Base-by-base conservation (phyloP, 2,797 vertebrate species). In the Muscicapa striata region DNA sequence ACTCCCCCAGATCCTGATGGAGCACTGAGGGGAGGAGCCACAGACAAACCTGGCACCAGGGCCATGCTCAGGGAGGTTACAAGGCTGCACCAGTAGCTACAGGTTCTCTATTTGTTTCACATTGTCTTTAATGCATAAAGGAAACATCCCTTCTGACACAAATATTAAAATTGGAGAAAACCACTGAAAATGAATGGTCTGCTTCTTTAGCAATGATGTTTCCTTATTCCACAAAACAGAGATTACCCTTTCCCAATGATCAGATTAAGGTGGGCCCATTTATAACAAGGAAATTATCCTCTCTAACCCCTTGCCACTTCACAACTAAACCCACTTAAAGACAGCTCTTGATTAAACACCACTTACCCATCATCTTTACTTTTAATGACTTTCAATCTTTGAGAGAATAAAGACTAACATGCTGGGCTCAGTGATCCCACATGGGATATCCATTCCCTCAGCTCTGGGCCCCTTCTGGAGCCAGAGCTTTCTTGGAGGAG, bases 301-400 rank as follows among this genome's bases (percentile, higher is more conserved):
- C 64, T 62, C 64, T 57, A 77, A 49, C 40, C 67, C 51, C 84
- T 73, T 73, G 63, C 70, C 62, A 26, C 63, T 89, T 79, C 55
- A 64, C 34, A 51, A 32, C 1, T 72, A 66, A 93, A 72, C 41
- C 41, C 62, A 87, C 40, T 54, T 75, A 84, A 87, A 84, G 54
- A 64, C 40, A 84, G 58, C n/a, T 78, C 70, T 78, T 91, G 38
- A 82, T 87, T 72, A 84, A 91, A 84, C n/a, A 76, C 46, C 32
- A 49, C 41, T 86, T 84, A 82, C 38, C 87, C 57, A 73, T 87
- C 84, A 87, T 73, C 64, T 77, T 90, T 85, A 58, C 22, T 87
- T 90, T 55, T 48, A 93, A 84, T 46, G 67, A 66, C 81, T 87
- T 92, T 49, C 67, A 26, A 1, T 49, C 87, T 84, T 79, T 58